Base-by-base conservation (phyloP, 1,140 invertebrate species). In the Drepana arcuata region DNA sequence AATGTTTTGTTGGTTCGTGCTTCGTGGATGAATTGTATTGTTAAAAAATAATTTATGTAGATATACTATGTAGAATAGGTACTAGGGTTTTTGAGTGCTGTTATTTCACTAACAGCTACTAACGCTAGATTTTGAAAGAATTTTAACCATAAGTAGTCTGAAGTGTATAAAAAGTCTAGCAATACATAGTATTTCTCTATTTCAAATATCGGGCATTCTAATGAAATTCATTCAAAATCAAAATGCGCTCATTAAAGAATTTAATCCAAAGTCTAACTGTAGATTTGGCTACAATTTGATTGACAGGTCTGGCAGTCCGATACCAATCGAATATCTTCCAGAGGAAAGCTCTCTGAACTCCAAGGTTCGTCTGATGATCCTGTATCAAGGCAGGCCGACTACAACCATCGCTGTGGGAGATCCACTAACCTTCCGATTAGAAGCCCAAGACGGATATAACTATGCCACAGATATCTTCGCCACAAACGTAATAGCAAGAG, bases 391-490 rank as follows among this genome's bases (percentile, higher is more conserved):
- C 10, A 84, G 94, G 51, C 94, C 95, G 0, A 96, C 95, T 0
- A 96, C 94, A 0, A 96, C 94, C 0, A 96, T 97, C 25, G 95
- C 94, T 2, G 94, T 97, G n/a, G 95, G 95, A 7, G 95, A 97
- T 85, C 94, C 94, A 0, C 72, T 97, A 0, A 96, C 94, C 1
- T 96, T 97, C 83, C 87, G 93, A 36, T 70, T 97, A 15, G 94
- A 96, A 85, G 91, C 94, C 0, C 92, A 95, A 74, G 92, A 94
- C 64, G 94, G 94, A 48, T 94, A 94, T 58, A 95, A 94, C 71
- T 94, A 95, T 48, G 88, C 89, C 0, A 91, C 91, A 0, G 95
- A 97, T 56, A 96, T 97, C 37, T 97, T 96, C 64, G 95, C 95
- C 1, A 96, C 93, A 0, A 95, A 96, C 71, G 94, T 96, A 0